A percentile compares a stretch with the other conserved stretches of the same genome.
These are phyloP conservation scores for Ceratitis capitata DNA, from an alignment of 1,140 invertebrate species.

Conservation along the genomic window DNA sequence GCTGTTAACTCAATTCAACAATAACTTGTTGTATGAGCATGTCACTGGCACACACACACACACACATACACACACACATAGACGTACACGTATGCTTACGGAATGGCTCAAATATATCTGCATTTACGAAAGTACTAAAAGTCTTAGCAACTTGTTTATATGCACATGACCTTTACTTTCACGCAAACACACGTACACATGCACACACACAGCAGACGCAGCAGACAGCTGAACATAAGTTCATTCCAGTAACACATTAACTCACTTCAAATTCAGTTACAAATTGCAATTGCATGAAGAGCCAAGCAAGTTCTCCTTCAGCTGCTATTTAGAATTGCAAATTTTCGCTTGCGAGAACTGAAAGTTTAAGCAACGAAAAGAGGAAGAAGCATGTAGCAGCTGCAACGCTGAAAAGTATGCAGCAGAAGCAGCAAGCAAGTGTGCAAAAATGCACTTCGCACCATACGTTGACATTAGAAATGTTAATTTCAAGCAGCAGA, in stretches of 20 bases:
- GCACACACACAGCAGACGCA: neutral
- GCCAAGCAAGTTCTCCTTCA: conserved; percentile 6
- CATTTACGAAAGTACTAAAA: neutral
- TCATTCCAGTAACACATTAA: neutral
- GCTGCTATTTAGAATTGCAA: conserved; percentile 2
- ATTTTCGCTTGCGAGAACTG: neutral
- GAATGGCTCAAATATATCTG: neutral
- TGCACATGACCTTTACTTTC: conserved; percentile 26
- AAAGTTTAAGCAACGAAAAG: neutral
- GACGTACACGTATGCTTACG: neutral
- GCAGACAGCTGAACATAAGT: neutral
- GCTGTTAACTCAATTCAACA: neutral
- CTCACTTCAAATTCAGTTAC: conserved; percentile 37
- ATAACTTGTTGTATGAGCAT: neutral
- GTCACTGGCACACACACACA: neutral
- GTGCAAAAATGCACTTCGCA: neutral
- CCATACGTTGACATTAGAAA: neutral
- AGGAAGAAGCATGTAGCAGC: neutral
- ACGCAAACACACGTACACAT: neutral
- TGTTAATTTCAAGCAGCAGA: conserved; percentile 18
- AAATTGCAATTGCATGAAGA: conserved; percentile 35
- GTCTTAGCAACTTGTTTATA: conserved; percentile 27
- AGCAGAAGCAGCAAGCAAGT: neutral
- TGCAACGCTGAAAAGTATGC: neutral
- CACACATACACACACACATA: neutral